A percentile compares a stretch with the other conserved stretches of the same genome.
Evolutionary conservation across 1,140 invertebrate species (phyloP).

Genomic region (Orius insidiosus): DNA sequence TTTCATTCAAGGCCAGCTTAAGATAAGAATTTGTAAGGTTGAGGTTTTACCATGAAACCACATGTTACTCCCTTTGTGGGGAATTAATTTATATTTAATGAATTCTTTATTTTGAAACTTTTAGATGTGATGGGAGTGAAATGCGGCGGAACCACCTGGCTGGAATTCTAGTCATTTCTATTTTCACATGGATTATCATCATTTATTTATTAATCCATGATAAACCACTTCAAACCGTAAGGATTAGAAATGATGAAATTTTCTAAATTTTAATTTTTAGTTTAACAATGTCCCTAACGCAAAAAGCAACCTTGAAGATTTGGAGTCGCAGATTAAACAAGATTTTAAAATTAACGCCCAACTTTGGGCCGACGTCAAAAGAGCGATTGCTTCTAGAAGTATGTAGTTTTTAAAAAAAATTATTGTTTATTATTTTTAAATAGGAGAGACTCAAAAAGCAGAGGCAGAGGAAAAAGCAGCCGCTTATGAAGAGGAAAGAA

Average conservation of each 20-base stretch:
- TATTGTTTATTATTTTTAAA: too few species aligned
- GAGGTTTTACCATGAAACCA: too few species aligned
- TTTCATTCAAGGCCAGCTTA: too few species aligned
- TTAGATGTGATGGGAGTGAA: slow-evolving; percentile 10
- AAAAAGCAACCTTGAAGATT: background rate
- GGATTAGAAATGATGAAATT: background rate
- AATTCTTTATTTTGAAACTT: too few species aligned
- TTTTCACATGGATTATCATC: slow-evolving; percentile 16
- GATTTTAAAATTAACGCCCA: slow-evolving; percentile 13
- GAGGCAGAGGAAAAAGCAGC: slow-evolving; percentile 10
- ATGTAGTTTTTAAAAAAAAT: too few species aligned
- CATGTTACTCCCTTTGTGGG: too few species aligned
- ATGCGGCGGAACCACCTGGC: slow-evolving; percentile 16
- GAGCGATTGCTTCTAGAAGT: slow-evolving; percentile 5
- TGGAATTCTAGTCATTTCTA: slow-evolving; percentile 13
- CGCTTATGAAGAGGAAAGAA: slow-evolving; percentile 7
- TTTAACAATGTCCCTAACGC: slow-evolving; percentile 7
- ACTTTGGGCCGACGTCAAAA: slow-evolving; percentile 9
- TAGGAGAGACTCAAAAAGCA: slow-evolving; percentile 5
- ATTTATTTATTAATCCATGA: slow-evolving; percentile 12
- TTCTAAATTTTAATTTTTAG: background rate
- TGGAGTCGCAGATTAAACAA: slow-evolving; percentile 13
- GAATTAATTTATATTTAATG: too few species aligned
- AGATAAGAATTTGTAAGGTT: too few species aligned
- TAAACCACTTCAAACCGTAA: background rate